These are phyloP conservation scores for Pontoporia blainvillei DNA, from an alignment of 2,113 vertebrate species.

Conservation along the genomic window DNA sequence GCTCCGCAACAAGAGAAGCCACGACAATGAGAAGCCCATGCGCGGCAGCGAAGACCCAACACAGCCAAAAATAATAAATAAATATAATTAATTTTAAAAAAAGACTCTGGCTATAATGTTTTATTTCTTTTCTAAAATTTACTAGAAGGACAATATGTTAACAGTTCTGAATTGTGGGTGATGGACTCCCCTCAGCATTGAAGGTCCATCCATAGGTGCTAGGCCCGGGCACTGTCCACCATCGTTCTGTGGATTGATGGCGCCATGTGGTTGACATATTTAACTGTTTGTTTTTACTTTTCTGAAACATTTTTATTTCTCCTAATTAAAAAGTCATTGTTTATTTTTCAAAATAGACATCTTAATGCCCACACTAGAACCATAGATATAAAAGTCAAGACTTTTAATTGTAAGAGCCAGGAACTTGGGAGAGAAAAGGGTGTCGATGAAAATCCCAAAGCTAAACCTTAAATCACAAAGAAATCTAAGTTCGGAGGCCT, in stretches of 20 bases:
- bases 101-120: neutral
- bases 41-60: no score
- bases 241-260: neutral
- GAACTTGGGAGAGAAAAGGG: neutral
- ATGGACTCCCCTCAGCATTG: neutral
- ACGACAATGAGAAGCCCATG: no score
- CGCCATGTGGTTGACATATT: neutral
- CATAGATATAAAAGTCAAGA: neutral
- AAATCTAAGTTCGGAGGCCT: neutral
- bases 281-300: neutral
- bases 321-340: neutral
- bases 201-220: neutral
- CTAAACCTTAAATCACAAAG: neutral
- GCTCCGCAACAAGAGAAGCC: no score
- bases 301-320: constrained; percentile 15
- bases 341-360: neutral
- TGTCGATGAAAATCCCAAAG: neutral
- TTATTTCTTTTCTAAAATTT: constrained; percentile 3
- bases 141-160: neutral
- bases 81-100: neutral
- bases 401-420: neutral
- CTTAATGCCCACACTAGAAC: neutral
- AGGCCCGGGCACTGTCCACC: neutral
- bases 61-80: no score
- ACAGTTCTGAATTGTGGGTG: neutral